phyloP scores from a whole-genome alignment of 1,140 invertebrate genomes.

The Tetragonula clypearis region DNA sequence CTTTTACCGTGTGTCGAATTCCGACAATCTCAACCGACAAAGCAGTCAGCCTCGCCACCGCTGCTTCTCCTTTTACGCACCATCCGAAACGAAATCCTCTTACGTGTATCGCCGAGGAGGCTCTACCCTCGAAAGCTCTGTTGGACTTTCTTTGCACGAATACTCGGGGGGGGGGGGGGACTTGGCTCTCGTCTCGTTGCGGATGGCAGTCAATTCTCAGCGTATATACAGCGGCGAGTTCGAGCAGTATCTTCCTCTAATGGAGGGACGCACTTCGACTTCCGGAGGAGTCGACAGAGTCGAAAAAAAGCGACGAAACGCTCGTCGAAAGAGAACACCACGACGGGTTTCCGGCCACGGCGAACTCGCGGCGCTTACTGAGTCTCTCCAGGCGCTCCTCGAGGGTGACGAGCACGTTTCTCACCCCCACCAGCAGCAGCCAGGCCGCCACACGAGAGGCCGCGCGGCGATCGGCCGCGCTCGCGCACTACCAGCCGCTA shows the following conservation, averaged over 20 bases:
- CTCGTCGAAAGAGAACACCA: conserved; percentile 10
- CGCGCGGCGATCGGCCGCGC: conserved; percentile 47
- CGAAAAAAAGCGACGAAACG: not conserved
- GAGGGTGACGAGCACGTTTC: conserved; percentile 69
- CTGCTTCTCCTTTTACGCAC: not conserved
- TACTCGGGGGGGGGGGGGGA: no score
- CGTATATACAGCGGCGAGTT: not conserved
- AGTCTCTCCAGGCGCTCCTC: conserved; percentile 64
- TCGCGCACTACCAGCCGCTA: conserved; percentile 31
- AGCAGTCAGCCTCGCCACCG: not conserved
- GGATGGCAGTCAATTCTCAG: not conserved
- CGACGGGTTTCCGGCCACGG: conserved; percentile 63
- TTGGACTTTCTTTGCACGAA: not conserved
- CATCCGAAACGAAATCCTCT: not conserved
- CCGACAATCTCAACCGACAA: conserved; percentile 46
- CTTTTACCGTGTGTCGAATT: conserved; percentile 6
- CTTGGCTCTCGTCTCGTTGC: not conserved
- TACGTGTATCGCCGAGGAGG: not conserved
- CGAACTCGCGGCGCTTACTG: conserved; percentile 78
- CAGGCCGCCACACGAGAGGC: conserved; percentile 37
- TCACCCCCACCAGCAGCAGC: conserved; percentile 54
- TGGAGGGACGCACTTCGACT: not conserved
- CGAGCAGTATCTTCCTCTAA: not conserved
- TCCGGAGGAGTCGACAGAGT: not conserved
- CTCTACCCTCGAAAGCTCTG: not conserved